Evolutionary conservation across 1,140 invertebrate species (phyloP), one percentile per base, ranked within the genome.

Genomic region (Patella vulgata): DNA sequence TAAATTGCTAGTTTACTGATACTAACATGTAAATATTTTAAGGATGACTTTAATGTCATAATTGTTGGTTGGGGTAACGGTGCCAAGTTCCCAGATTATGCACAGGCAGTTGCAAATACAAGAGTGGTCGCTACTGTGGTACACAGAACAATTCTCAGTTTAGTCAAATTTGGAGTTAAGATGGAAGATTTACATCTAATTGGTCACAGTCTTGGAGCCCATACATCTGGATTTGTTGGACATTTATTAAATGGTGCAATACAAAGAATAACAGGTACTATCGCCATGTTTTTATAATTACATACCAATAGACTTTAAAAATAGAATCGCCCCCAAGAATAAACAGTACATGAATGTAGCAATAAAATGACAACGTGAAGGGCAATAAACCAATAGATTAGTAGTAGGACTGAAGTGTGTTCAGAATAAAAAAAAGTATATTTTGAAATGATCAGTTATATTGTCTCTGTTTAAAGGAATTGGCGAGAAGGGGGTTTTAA

Each of bases 181-280:
- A 39, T 71, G 1, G 36, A 43, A 14, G 60, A 75, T 12, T 61
- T 81, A 19, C 80, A 80, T 50, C 47, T 80, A 19, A 74, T 81
- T 48, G 80, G 80, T 12, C 80, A 81, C 68, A 80, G 78, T 53
- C 64, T 82, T 9, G 80, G 80, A 8, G 76, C 78, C 12, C 80
- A 82, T 50, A 69, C 78, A 0, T 68, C 68, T 55, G 80, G 80
- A n/a, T 80, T 74, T 47, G 63, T 70, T 5, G 79, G 80, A 1
- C 52, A 36, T 9, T 43, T 53, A 5, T n/a, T 75, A 5, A 48
- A 58, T 50, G 56, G 57, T 5, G 61, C 60, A 54, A 95, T 14
- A 90, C 91, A 88, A 4, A 86, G 90, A 63, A 92, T 93, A 40
- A 91, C 90, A 23, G 86, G 86, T 76, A 65, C 54, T 21, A 17